Percentiles rank a stretch among this genome's conserved stretches.
phyloP scores from a whole-genome alignment of 2,888 invertebrate genomes.

The Pristionchus entomophagus region DNA sequence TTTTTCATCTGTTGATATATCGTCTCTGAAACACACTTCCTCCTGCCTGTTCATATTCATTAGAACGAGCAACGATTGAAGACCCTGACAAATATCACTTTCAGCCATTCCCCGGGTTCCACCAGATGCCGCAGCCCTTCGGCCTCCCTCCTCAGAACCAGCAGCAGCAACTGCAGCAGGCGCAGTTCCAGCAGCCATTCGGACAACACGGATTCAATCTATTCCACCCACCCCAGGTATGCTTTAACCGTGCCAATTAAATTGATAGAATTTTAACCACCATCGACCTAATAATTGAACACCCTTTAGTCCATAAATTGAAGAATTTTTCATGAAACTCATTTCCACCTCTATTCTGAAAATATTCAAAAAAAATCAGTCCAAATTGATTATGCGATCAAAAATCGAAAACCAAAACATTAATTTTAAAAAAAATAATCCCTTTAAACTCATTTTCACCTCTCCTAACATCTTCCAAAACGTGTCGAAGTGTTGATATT shows the following conservation, averaged over 20 bases:
- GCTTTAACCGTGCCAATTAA: too few species aligned
- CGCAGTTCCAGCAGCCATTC: slow-evolving; percentile 23
- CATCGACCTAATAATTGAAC: neutral
- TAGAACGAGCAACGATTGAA: neutral
- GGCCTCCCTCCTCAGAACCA: slow-evolving; percentile 35
- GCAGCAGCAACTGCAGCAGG: slow-evolving; percentile 22
- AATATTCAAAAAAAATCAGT: too few species aligned
- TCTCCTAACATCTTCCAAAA: too few species aligned
- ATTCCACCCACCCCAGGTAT: slow-evolving; percentile 22
- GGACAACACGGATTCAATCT: slow-evolving; percentile 21
- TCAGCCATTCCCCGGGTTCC: slow-evolving; percentile 44
- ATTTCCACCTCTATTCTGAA: neutral
- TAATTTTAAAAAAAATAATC: neutral
- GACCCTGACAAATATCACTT: neutral
- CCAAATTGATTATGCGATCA: neutral
- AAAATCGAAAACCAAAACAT: neutral
- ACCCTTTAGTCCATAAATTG: neutral
- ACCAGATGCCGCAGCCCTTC: slow-evolving; percentile 21
- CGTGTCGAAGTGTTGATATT: too few species aligned
- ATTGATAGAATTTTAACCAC: neutral
- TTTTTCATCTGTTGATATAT: too few species aligned
- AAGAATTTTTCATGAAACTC: neutral
- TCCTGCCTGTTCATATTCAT: neutral
- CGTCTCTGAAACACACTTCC: too few species aligned
- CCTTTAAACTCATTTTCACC: neutral